Conservation (phyloP, 2,797 vertebrate species). For the Enteromius paludinosus region DNA sequence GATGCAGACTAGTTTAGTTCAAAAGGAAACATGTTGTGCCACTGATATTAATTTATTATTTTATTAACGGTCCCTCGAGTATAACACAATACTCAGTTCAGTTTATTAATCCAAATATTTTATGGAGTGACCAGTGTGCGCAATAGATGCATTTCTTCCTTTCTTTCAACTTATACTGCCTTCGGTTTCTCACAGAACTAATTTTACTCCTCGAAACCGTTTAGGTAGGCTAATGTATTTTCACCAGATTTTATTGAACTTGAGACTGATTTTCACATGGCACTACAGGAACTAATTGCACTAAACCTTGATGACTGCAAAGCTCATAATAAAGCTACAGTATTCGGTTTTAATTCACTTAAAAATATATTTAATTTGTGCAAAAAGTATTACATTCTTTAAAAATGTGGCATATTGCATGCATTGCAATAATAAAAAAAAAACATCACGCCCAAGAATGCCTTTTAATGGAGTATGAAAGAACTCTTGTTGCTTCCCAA, state of each 20-base stretch:
- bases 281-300: neutral
- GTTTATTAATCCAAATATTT: neutral
- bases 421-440: neutral
- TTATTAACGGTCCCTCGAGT: neutral
- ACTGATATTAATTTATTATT: conserved; percentile 1
- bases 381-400: neutral
- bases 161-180: neutral
- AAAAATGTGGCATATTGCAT: neutral
- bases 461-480: neutral
- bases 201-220: too few relatives aligned
- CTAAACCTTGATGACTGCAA: neutral
- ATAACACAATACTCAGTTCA: neutral
- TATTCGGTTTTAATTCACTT: neutral
- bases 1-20: neutral
- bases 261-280: neutral
- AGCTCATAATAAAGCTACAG: neutral
- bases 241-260: neutral
- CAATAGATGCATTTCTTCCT: too few relatives aligned
- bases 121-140: neutral
- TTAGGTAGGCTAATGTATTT: neutral
- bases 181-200: too few relatives aligned
- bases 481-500: neutral
- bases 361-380: neutral
- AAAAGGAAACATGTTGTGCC: neutral
- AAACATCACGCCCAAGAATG: neutral